Evolutionary conservation across 2,888 invertebrate genomes (phyloP).

Genomic region (Nineta flava): DNA sequence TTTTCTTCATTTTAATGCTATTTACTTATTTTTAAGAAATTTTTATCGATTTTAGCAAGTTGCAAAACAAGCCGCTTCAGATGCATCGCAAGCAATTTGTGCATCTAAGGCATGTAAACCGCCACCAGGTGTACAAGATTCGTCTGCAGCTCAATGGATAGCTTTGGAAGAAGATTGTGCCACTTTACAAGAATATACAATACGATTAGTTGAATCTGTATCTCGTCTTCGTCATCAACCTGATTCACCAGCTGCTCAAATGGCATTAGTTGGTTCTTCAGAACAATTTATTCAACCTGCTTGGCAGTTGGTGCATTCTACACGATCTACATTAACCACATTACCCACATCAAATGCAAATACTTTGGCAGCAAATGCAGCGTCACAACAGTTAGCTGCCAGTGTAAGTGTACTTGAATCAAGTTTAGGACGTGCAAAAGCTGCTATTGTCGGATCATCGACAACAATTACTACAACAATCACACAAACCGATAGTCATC

Average conservation of each 20-base stretch:
- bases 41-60: conserved; percentile 29
- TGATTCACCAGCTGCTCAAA: conserved; percentile 57
- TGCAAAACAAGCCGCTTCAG: conserved; percentile 72
- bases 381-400: conserved; percentile 5
- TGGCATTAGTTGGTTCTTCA: conserved; percentile 66
- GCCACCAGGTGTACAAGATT: conserved; percentile 50
- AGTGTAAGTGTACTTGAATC: conserved; percentile 21
- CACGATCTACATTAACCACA: conserved; percentile 4
- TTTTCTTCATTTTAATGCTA: conserved; percentile 7
- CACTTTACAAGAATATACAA: conserved; percentile 60
- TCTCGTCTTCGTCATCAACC: conserved; percentile 24
- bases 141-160: conserved; percentile 44
- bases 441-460: conserved; percentile 15
- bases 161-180: conserved; percentile 59
- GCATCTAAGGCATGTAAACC: conserved; percentile 70
- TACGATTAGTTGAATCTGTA: conserved; percentile 57
- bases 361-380: conserved; percentile 6
- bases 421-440: conserved; percentile 26
- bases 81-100: conserved; percentile 81
- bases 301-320: conserved; percentile 6
- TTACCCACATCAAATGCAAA: conserved; percentile 2
- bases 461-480: conserved; percentile 3
- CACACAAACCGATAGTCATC: conserved; percentile 1
- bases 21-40: neutral
- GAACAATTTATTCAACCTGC: conserved; percentile 44